Conservation (phyloP, 2,888 invertebrate genomes). For the Papilio protenor region DNA sequence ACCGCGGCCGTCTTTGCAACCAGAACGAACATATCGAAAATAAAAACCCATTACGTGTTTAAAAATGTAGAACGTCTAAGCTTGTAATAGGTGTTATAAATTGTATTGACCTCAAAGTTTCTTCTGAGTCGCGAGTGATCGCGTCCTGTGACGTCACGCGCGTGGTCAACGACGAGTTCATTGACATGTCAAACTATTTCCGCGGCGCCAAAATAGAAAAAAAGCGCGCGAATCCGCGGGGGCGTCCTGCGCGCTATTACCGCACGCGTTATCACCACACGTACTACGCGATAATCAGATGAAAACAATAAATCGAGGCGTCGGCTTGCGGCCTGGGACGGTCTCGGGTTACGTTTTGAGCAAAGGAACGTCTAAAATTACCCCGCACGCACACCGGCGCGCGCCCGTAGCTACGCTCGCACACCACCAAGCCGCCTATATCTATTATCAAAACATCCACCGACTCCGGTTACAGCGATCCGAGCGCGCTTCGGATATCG, state of each 20-base stretch:
- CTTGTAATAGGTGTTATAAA: slow-evolving; percentile 69
- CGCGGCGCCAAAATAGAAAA: slow-evolving; percentile 79
- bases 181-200: slow-evolving; percentile 83
- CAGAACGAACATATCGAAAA: slow-evolving; percentile 57
- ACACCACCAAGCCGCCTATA: slow-evolving; percentile 75
- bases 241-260: slow-evolving; percentile 58
- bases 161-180: slow-evolving; percentile 80
- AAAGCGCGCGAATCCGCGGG: slow-evolving; percentile 72
- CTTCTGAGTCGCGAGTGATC: slow-evolving; percentile 58
- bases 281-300: slow-evolving; percentile 74
- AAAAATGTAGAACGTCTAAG: slow-evolving; percentile 68
- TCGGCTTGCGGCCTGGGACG: slow-evolving; percentile 82
- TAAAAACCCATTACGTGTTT: slow-evolving; percentile 59
- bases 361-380: slow-evolving; percentile 85
- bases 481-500: slow-evolving; percentile 83
- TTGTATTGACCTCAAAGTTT: slow-evolving; percentile 79
- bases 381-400: slow-evolving; percentile 73
- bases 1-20: slow-evolving; percentile 45
- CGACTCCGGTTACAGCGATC: slow-evolving; percentile 83
- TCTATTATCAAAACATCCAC: slow-evolving; percentile 85
- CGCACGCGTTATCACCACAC: slow-evolving; percentile 58
- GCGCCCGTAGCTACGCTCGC: slow-evolving; percentile 68
- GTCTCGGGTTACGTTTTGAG: slow-evolving; percentile 83
- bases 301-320: slow-evolving; percentile 82
- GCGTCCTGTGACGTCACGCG: slow-evolving; percentile 78